phyloP scores from a whole-genome alignment of 1,140 invertebrate genomes.

The Leptonema lineaticorne region DNA sequence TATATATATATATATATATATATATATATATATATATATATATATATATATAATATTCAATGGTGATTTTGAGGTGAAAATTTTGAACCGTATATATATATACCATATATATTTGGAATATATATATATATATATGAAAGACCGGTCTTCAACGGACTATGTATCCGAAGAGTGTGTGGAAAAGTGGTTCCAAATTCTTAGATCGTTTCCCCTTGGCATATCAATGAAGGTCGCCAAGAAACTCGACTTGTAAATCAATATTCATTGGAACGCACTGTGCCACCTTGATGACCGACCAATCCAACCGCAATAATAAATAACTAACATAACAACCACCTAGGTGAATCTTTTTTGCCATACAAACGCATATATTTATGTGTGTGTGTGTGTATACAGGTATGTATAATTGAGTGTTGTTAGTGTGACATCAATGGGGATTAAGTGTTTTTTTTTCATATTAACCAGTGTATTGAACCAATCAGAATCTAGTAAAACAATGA shows the following conservation, averaged over 20 bases:
- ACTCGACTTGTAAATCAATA: conserved; percentile 16
- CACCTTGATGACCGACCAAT: conserved; percentile 11
- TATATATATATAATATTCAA: too few species aligned
- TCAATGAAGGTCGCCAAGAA: conserved; percentile 17
- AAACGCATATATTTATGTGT: background rate
- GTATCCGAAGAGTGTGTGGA: background rate
- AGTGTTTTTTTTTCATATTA: too few species aligned
- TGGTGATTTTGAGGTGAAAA: too few species aligned
- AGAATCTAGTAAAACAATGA: too few species aligned
- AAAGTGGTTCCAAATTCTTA: conserved; percentile 13
- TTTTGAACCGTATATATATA: too few species aligned
- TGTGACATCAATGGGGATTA: too few species aligned
- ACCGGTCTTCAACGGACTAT: background rate
- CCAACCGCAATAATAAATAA: conserved; percentile 9
- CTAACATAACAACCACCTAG: background rate
- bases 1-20: too few species aligned
- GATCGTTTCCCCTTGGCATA: conserved; percentile 19
- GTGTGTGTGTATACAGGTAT: background rate
- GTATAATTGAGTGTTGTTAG: too few species aligned
- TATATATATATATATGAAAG: too few species aligned
- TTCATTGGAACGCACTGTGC: background rate
- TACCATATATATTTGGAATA: too few species aligned
- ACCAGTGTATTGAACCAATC: too few species aligned
- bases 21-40: too few species aligned
- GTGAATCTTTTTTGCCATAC: background rate